Base-by-base conservation (phyloP, 1,140 invertebrate species). In the Bombus pascuorum region DNA sequence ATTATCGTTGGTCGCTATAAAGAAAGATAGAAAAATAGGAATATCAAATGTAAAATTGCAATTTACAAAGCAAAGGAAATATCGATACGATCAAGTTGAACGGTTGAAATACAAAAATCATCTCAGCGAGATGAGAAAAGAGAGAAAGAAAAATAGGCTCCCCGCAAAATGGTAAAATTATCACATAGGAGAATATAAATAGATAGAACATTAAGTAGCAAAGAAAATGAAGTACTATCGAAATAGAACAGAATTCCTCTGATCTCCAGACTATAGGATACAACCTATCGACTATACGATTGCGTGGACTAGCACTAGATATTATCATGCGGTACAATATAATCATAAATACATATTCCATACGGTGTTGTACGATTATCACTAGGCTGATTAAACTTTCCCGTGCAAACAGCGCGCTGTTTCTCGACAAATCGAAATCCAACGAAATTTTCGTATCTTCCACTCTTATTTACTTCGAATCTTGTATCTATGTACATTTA, bases 281-380 rank as follows among this genome's bases (percentile, higher is more conserved):
- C 74, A 87, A 89, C 78, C 88, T 82, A 72, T 70, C 80, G 76
- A 79, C 90, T 92, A 94, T 88, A 91, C 87, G 87, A 92, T 89
- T 92, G 90, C 86, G 87, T 92, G 62, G 88, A 91, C 82, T 91
- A 91, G 85, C 91, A 83, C 84, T 90, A 88, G 75, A 79, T 87
- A 86, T 87, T 78, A 81, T 86, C 66, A 93, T 92, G 93, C 91
- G 72, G 79, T 93, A 93, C 90, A 91, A 92, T 87, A 89, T 90
- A 91, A 91, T 89, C 84, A 84, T 89, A 91, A 92, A 90, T 91
- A 92, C 87, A 76, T 87, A 92, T 90, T 77, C 65, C 83, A 89
- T 89, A 80, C 86, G 77, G 62, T 79, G 65, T 78, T 62, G 71
- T 89, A 87, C 74, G 81, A 62, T 89, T 86, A 84, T 89, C 87